Evolutionary conservation across 2,797 vertebrate genomes (phyloP).

Genomic region (Etheostoma perlongum): DNA sequence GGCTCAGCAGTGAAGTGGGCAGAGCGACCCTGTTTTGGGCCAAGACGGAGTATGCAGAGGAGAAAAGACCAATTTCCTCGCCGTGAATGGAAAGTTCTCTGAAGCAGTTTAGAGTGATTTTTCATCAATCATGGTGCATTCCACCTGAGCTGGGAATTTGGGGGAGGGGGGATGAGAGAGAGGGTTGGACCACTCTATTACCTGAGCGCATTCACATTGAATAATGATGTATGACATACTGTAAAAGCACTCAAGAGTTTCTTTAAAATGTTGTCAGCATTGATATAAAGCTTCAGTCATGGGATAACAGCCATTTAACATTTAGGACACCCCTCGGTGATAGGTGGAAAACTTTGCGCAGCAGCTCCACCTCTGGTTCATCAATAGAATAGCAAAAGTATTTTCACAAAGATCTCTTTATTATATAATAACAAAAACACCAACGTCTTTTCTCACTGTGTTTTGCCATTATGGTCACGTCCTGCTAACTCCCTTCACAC

Average conservation of each 20-base stretch:
- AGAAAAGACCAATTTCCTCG: conserved; percentile 94
- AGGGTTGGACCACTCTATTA: conserved; percentile 89
- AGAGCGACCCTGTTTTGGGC: conserved; percentile 69
- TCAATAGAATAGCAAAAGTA: conserved; percentile 20
- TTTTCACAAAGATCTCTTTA: conserved; percentile 21
- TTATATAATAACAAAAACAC: conserved; percentile 35
- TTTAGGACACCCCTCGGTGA: conserved; percentile 33
- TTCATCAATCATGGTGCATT: conserved; percentile 93
- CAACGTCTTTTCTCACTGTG: conserved; percentile 34
- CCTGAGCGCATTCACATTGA: conserved; percentile 89
- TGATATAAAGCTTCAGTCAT: conserved; percentile 81
- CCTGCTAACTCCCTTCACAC: conserved; percentile 29
- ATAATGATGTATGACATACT: conserved; percentile 90
- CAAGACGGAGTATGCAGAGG: conserved; percentile 88
- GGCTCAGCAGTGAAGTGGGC: conserved; percentile 73
- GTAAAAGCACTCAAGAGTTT: conserved; percentile 89
- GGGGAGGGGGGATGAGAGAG: conserved; percentile 14
- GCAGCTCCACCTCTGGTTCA: conserved; percentile 33
- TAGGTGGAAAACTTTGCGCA: neutral
- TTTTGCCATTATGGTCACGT: conserved; percentile 60
- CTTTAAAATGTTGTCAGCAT: conserved; percentile 83
- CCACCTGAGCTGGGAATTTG: conserved; percentile 87
- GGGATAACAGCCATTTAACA: conserved; percentile 65
- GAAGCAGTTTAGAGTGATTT: conserved; percentile 92
- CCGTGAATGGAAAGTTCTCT: conserved; percentile 94